Base-by-base conservation (phyloP, 2,888 invertebrate species). In the Plagodis dolabraria region DNA sequence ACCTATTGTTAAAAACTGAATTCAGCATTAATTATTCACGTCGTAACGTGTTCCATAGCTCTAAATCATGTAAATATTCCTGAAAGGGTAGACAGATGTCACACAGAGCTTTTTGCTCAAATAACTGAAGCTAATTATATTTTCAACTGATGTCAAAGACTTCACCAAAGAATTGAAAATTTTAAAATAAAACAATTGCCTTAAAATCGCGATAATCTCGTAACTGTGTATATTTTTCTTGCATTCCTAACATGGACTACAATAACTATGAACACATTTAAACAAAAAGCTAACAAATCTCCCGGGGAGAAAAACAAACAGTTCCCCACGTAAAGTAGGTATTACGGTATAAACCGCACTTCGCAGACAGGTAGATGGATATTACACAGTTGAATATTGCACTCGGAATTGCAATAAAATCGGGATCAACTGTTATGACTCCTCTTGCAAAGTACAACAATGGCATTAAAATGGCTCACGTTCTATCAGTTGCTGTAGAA, bases 401-500 rank as follows among this genome's bases (percentile, higher is more conserved):
- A 80, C 76, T 76, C 76, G 69, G 74, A 77, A 80, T 71, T 80
- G 90, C 87, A 90, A 90, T 90, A 89, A 89, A 88, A 86, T 82
- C 83, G 84, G 87, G 85, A 89, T 90, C 87, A 85, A 80, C 87
- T 82, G 87, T 85, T 87, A 87, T 86, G 84, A 85, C 82, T 81
- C 77, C 82, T 77, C 83, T 82, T 83, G 78, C 76, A 80, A 80
- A 79, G 74, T 80, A 74, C 83, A 87, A 88, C 88, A 89, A 86
- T 87, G 82, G 85, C 77, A 76, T 80, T 80, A 82, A 80, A 79
- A 76, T 74, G 75, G 73, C 63, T 70, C 71, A 69, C 75, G 76
- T 74, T 84, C 77, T 82, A 76, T 40, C 40, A 5, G 50, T 51
- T 38, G 40, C 38, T 10, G 47, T 10, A 7, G 36, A 44, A 50